Percentiles rank a stretch among this genome's conserved stretches.
These are phyloP conservation scores for Mimas tiliae DNA, from an alignment of 2,888 invertebrate species.

Conservation along the genomic window DNA sequence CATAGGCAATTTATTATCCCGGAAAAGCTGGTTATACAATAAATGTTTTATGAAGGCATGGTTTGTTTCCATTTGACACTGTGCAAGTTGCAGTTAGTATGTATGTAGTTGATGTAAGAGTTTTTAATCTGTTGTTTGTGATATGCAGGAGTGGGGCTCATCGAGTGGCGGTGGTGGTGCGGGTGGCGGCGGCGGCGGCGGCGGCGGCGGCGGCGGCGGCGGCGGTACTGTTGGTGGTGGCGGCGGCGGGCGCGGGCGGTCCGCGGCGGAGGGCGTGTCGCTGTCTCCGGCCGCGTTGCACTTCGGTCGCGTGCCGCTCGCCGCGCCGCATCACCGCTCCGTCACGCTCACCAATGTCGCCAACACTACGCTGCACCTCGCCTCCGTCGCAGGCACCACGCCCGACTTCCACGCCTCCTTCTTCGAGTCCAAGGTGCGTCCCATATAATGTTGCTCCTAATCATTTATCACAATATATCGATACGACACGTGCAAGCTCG, in stretches of 20 bases:
- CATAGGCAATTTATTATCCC: too few species aligned
- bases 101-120: not conserved
- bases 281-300: slow-evolving; percentile 79
- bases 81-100: too few species aligned
- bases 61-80: too few species aligned
- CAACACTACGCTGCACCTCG: slow-evolving; percentile 95
- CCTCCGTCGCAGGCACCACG: slow-evolving; percentile 97
- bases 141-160: not conserved
- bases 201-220: slow-evolving; percentile 52
- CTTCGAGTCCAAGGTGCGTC: slow-evolving; percentile 96
- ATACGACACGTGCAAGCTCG: too few species aligned
- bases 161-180: not conserved
- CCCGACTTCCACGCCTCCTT: slow-evolving; percentile 98
- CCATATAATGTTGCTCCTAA: not conserved
- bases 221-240: slow-evolving; percentile 42
- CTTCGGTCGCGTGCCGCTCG: slow-evolving; percentile 89
- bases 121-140: not conserved
- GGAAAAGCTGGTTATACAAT: too few species aligned
- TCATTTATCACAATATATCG: too few species aligned
- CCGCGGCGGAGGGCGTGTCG: slow-evolving; percentile 55
- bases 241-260: slow-evolving; percentile 39
- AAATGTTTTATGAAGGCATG: too few species aligned
- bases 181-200: slow-evolving; percentile 25
- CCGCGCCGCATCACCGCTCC: slow-evolving; percentile 93
- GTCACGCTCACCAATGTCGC: slow-evolving; percentile 95